These are phyloP conservation scores for Prionailurus bengalensis DNA, from an alignment of 2,113 vertebrate species.

Conservation along the genomic window DNA sequence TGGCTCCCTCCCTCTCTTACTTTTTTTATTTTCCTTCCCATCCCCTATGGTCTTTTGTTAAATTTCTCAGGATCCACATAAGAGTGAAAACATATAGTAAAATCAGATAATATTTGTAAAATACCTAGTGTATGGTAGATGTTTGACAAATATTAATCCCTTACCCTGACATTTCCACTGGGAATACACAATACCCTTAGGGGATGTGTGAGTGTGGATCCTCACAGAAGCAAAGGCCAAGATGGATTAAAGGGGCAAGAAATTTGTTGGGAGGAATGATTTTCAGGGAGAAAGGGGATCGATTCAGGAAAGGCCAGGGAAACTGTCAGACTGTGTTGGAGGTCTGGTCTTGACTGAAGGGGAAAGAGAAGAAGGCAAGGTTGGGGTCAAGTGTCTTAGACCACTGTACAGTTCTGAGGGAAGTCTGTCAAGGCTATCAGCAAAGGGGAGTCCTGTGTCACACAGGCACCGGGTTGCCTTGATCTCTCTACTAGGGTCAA, in stretches of 20 bases:
- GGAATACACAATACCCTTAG: background rate
- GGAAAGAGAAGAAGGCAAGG: background rate
- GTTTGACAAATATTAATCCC: background rate
- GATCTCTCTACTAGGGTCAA: no score
- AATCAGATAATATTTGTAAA: background rate
- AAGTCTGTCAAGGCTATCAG: background rate
- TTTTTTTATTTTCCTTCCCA: no score
- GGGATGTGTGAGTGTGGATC: background rate
- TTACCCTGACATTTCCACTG: background rate
- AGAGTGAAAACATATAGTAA: no score
- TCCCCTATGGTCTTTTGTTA: no score
- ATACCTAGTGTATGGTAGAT: background rate
- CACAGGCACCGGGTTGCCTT: background rate
- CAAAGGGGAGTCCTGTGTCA: background rate
- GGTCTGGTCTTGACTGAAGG: background rate
- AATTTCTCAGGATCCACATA: no score
- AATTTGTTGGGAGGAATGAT: background rate
- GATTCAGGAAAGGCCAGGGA: background rate
- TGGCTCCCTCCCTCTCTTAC: no score
- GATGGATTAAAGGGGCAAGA: background rate
- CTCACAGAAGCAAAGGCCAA: background rate
- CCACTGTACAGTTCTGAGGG: background rate
- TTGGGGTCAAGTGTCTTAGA: background rate
- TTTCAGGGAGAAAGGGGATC: background rate
- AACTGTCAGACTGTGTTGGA: background rate